phyloP scores from a whole-genome alignment of 2,113 vertebrate species.

The Epinephelus moara region DNA sequence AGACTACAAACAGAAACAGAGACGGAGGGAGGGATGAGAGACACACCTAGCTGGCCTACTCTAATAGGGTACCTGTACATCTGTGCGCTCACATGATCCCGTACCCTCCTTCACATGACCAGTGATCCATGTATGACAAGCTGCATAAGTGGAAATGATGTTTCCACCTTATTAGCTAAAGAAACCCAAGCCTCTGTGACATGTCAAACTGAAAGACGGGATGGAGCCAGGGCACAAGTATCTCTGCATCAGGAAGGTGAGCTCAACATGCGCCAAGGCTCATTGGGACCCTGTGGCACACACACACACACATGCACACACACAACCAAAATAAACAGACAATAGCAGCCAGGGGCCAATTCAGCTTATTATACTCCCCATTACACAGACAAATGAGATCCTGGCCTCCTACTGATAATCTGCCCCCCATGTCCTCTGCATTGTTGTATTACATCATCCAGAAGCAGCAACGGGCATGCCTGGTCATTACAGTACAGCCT shows the following conservation, averaged over 20 bases:
- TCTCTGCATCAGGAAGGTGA: slow-evolving; percentile 52
- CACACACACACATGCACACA: slow-evolving; percentile 11
- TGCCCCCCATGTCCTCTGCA: slow-evolving; percentile 61
- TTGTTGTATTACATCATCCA: slow-evolving; percentile 69
- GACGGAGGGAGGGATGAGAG: slow-evolving; percentile 7
- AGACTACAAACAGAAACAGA: slow-evolving; percentile 34
- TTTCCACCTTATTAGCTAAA: slow-evolving; percentile 44
- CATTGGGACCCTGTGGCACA: not conserved
- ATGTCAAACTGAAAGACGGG: slow-evolving; percentile 18
- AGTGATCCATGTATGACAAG: slow-evolving; percentile 44
- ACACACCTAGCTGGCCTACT: slow-evolving; percentile 43
- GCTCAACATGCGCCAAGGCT: slow-evolving; percentile 25
- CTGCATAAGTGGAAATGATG: slow-evolving; percentile 35
- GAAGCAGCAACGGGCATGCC: slow-evolving; percentile 63
- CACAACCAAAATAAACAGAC: slow-evolving; percentile 62
- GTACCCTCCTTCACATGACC: slow-evolving; percentile 19
- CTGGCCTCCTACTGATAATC: slow-evolving; percentile 73
- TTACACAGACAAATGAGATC: slow-evolving; percentile 82
- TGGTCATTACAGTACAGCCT: slow-evolving; percentile 37
- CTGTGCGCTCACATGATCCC: slow-evolving; percentile 15
- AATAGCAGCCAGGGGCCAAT: slow-evolving; percentile 71
- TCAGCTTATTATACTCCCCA: slow-evolving; percentile 79
- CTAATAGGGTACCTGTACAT: slow-evolving; percentile 49
- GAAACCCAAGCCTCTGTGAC: slow-evolving; percentile 40
- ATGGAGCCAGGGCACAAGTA: slow-evolving; percentile 13